These are phyloP conservation scores for Sceliomorpha sp. DNA, from an alignment of 2,888 invertebrate genomes.

Conservation along the genomic window DNA sequence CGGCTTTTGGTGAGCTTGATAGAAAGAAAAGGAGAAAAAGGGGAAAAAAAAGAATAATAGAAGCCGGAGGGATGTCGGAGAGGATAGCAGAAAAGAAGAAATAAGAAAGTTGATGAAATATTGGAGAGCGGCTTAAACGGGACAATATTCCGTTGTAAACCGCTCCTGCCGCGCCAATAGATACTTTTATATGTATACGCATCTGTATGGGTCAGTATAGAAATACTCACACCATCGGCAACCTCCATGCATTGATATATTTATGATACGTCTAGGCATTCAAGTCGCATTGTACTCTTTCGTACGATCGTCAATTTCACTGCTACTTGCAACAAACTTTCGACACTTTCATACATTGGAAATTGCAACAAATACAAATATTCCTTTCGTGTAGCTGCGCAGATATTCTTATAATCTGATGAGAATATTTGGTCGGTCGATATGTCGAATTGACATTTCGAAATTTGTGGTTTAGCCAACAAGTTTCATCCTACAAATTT, in stretches of 20 bases:
- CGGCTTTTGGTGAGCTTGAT: slow-evolving; percentile 52
- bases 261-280: slow-evolving; percentile 47
- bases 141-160: slow-evolving; percentile 79
- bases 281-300: slow-evolving; percentile 28
- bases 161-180: slow-evolving; percentile 55
- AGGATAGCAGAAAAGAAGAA: slow-evolving; percentile 65
- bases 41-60: slow-evolving; percentile 63
- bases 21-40: slow-evolving; percentile 46
- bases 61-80: slow-evolving; percentile 47
- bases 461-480: no score
- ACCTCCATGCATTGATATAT: slow-evolving; percentile 40
- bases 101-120: slow-evolving; percentile 79
- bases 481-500: no score
- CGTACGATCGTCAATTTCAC: slow-evolving; percentile 36
- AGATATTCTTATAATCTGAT: background rate
- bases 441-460: no score
- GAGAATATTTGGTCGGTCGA: no score
- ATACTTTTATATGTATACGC: slow-evolving; percentile 49
- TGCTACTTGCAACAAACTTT: slow-evolving; percentile 37
- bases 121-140: slow-evolving; percentile 78
- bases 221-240: slow-evolving; percentile 31
- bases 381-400: background rate
- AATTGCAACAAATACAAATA: slow-evolving; percentile 10
- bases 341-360: slow-evolving; percentile 35
- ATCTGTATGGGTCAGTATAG: slow-evolving; percentile 39